A percentile compares a stretch with the other conserved stretches of the same genome.
These are phyloP conservation scores for Brachionus sp. DNA, from an alignment of 1,140 invertebrate species.

Conservation along the genomic window DNA sequence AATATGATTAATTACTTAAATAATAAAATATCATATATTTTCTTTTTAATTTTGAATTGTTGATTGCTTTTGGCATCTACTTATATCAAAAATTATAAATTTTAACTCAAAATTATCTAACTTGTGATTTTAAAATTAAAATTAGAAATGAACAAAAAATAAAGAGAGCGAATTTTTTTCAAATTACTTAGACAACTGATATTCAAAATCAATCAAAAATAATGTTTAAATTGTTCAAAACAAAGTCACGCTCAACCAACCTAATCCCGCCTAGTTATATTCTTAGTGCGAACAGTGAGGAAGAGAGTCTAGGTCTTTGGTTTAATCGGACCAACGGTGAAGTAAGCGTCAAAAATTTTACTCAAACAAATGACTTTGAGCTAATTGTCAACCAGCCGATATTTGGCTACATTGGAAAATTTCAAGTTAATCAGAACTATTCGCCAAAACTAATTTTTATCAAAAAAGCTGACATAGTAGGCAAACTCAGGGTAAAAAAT, in stretches of 20 bases:
- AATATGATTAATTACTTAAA: neutral
- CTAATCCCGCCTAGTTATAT: neutral
- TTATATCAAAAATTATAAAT: neutral
- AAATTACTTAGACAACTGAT: neutral
- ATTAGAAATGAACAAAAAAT: neutral
- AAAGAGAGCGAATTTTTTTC: neutral
- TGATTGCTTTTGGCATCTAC: neutral
- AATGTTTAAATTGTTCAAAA: slow-evolving; percentile 24
- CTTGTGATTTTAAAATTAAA: neutral
- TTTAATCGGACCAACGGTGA: slow-evolving; percentile 1
- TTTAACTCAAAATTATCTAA: slow-evolving; percentile 5
- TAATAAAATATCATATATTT: neutral
- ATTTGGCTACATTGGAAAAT: slow-evolving; percentile 34
- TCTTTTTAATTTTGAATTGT: neutral
- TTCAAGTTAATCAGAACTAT: slow-evolving; percentile 9
- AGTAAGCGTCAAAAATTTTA: neutral
- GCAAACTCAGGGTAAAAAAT: slow-evolving; percentile 16
- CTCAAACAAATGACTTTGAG: neutral
- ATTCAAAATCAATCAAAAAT: neutral
- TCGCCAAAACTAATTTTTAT: slow-evolving; percentile 27
- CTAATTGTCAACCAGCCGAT: neutral
- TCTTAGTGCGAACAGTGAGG: neutral
- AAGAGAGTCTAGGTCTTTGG: neutral
- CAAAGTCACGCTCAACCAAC: neutral
- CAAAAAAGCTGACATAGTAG: slow-evolving; percentile 4